Evolutionary conservation across 2,113 vertebrate species (phyloP).

Genomic region (Conger conger): DNA sequence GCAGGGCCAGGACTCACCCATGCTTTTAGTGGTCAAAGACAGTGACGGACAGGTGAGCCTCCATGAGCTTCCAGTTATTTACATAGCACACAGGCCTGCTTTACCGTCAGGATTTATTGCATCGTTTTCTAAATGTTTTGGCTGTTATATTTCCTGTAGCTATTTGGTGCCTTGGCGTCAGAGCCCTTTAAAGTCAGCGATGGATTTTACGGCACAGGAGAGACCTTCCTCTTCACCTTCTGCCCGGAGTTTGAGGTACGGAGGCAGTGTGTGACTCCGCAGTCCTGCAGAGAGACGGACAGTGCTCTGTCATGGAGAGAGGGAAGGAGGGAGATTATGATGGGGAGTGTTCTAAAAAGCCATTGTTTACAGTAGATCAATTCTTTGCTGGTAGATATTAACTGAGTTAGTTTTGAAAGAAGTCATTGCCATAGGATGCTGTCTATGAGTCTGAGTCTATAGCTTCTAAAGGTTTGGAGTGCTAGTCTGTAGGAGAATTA

Average conservation of each 20-base stretch:
- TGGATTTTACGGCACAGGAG: constrained; percentile 82
- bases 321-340: too few species aligned
- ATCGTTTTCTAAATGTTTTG: not conserved
- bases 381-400: not conserved
- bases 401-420: too few species aligned
- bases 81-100: not conserved
- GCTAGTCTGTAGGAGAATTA: too few species aligned
- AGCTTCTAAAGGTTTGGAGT: too few species aligned
- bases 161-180: constrained; percentile 81
- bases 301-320: not conserved
- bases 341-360: not conserved
- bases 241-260: constrained; percentile 80
- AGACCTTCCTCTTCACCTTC: constrained; percentile 84
- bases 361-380: not conserved
- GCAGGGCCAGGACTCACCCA: constrained; percentile 77
- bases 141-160: constrained; percentile 49
- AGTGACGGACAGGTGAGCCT: constrained; percentile 76
- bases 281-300: not conserved
- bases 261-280: not conserved
- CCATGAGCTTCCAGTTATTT: not conserved
- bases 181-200: constrained; percentile 84
- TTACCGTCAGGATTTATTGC: not conserved
- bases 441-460: too few species aligned
- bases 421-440: too few species aligned
- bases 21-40: constrained; percentile 80